Conservation (phyloP, 1,140 invertebrate genomes). For the Leptinotarsa texana region DNA sequence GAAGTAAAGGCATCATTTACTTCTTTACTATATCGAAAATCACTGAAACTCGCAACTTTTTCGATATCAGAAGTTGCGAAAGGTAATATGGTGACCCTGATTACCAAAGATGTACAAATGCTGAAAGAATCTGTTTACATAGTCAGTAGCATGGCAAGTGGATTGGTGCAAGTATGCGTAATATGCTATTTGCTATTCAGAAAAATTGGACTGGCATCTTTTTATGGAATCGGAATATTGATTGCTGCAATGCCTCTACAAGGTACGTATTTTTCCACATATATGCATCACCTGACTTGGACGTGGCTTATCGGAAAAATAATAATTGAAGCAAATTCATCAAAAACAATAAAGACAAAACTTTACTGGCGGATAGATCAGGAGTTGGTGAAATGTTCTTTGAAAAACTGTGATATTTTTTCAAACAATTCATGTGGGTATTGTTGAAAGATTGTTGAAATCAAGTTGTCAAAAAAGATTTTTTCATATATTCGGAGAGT, state of each 20-base stretch:
- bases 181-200: slow-evolving; percentile 76
- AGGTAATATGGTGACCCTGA: slow-evolving; percentile 88
- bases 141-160: slow-evolving; percentile 75
- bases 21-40: slow-evolving; percentile 81
- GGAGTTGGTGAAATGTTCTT: no score
- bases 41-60: slow-evolving; percentile 68
- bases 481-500: no score
- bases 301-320: no score
- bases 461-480: no score
- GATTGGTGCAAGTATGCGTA: slow-evolving; percentile 76
- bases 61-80: slow-evolving; percentile 77
- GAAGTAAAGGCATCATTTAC: slow-evolving; percentile 78
- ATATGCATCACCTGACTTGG: no score
- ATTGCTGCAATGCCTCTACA: slow-evolving; percentile 80
- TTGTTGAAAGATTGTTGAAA: no score
- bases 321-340: no score
- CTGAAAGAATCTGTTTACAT: slow-evolving; percentile 67
- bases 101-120: slow-evolving; percentile 85
- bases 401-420: no score
- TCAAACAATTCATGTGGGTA: no score
- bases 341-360: no score
- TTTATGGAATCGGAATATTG: slow-evolving; percentile 78
- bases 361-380: no score
- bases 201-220: slow-evolving; percentile 71
- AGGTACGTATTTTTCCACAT: slow-evolving; percentile 58